A percentile compares a stretch with the other conserved stretches of the same genome.
These are phyloP conservation scores for Eubucco bourcierii DNA, from an alignment of 2,113 vertebrate species.

Conservation along the genomic window DNA sequence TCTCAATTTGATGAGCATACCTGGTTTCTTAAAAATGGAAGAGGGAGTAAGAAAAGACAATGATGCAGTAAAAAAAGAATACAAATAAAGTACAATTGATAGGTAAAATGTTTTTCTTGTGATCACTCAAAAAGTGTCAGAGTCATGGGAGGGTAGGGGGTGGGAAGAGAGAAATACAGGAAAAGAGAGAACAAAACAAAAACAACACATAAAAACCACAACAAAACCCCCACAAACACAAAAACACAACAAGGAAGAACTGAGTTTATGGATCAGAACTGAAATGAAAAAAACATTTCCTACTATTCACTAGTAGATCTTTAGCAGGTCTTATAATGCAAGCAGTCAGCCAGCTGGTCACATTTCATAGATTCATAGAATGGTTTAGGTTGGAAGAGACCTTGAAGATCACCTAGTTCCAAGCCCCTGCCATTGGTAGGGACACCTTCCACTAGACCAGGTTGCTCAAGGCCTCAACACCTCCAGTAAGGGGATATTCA, in stretches of 20 bases:
- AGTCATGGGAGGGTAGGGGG: rapidly evolving
- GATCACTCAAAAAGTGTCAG: background rate
- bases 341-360: background rate
- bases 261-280: background rate
- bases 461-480: no score
- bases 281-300: background rate
- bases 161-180: rapidly evolving
- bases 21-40: background rate
- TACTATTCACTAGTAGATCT: background rate
- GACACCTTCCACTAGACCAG: no score
- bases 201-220: no score
- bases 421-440: no score
- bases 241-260: no score
- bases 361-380: no score
- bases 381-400: no score
- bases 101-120: background rate
- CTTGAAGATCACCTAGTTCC: no score
- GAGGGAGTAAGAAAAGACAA: background rate
- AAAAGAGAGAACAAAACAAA: no score
- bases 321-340: background rate
- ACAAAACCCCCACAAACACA: no score
- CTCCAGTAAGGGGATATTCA: no score
- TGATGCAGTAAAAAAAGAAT: background rate
- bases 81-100: background rate
- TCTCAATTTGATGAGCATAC: background rate